These are phyloP conservation scores for Limnephilus auricula DNA, from an alignment of 2,888 invertebrate species.

Conservation along the genomic window DNA sequence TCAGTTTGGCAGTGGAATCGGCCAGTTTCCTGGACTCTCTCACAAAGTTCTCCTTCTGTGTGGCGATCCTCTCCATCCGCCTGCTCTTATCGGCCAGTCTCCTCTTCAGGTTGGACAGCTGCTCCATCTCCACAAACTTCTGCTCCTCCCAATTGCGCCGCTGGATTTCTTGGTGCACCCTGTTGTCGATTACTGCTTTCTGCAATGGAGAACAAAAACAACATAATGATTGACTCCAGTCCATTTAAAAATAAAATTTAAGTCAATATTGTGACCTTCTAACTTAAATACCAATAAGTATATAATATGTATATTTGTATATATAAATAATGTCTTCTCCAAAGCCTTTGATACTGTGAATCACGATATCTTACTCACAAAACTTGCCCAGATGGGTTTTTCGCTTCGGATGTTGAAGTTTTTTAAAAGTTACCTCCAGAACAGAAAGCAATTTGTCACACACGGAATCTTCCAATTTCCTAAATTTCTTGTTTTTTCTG, in stretches of 20 bases:
- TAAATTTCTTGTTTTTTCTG: too few relatives aligned
- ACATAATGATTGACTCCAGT: neutral
- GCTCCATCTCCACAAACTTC: constrained; percentile 57
- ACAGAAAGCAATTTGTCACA: too few relatives aligned
- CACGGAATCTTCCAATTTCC: too few relatives aligned
- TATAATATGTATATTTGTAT: too few relatives aligned
- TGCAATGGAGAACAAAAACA: constrained; percentile 34
- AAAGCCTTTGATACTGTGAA: too few relatives aligned
- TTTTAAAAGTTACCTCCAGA: too few relatives aligned
- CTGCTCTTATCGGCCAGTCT: constrained; percentile 55
- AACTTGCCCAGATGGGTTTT: too few relatives aligned
- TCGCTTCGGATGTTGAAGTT: too few relatives aligned
- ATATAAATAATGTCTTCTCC: too few relatives aligned
- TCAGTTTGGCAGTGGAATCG: constrained; percentile 62
- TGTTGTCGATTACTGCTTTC: constrained; percentile 62
- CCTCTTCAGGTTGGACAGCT: constrained; percentile 55
- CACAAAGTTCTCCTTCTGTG: constrained; percentile 56
- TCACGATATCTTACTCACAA: too few relatives aligned
- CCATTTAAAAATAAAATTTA: neutral
- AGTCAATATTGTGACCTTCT: neutral
- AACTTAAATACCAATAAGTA: neutral
- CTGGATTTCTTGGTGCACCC: constrained; percentile 63
- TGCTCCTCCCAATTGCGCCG: constrained; percentile 60
- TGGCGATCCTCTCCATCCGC: constrained; percentile 56
- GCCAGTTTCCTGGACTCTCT: constrained; percentile 60